These are phyloP conservation scores for Notarius quadriscutis DNA, from an alignment of 2,113 vertebrate genomes.

Conservation along the genomic window DNA sequence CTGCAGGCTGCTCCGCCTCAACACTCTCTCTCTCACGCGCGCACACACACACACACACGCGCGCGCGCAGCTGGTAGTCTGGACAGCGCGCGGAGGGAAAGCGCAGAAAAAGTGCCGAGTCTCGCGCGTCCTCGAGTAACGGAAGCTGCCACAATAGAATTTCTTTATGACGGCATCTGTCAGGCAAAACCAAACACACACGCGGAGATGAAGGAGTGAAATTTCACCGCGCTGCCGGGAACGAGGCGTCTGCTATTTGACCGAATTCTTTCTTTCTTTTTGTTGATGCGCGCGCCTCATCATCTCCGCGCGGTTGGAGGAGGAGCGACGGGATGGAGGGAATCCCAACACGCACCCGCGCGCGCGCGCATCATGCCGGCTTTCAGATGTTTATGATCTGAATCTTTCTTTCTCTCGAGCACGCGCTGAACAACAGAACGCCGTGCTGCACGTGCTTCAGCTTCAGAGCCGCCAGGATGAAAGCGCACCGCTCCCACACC, in stretches of 20 bases:
- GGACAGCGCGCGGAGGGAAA: neutral
- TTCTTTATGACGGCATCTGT: no score
- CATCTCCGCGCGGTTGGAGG: neutral
- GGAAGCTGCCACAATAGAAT: neutral
- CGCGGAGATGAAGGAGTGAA: neutral
- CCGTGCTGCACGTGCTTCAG: no score
- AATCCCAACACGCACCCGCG: no score
- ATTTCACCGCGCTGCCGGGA: constrained; percentile 6
- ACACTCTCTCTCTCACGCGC: no score
- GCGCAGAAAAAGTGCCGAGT: neutral
- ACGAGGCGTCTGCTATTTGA: neutral
- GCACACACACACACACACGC: neutral
- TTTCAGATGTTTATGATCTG: no score
- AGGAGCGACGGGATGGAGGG: constrained; percentile 58
- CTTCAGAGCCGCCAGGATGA: no score
- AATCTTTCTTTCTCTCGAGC: neutral
- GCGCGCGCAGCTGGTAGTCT: neutral
- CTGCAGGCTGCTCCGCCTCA: neutral
- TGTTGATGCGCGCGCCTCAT: neutral
- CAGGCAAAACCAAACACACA: no score
- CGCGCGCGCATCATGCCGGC: no score
- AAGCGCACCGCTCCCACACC: neutral
- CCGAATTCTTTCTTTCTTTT: neutral
- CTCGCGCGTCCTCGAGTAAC: neutral
- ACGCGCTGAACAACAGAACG: no score